Evolutionary conservation across 2,113 vertebrate genomes (phyloP).

Genomic region (Laticauda colubrina): DNA sequence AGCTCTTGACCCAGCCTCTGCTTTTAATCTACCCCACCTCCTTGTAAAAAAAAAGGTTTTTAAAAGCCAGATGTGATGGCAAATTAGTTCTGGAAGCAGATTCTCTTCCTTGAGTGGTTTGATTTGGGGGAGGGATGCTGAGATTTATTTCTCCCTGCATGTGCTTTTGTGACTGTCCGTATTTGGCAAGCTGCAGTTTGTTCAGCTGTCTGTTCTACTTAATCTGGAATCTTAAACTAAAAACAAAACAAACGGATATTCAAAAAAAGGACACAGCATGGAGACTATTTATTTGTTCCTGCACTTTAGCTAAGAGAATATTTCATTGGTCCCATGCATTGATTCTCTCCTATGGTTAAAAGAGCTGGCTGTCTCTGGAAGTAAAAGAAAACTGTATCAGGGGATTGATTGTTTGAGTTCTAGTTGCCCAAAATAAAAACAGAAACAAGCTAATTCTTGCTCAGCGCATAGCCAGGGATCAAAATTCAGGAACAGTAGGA

Average conservation of each 20-base stretch:
- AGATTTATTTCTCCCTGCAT: constrained; percentile 29
- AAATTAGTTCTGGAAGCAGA: constrained; percentile 37
- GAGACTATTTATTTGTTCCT: constrained; percentile 27
- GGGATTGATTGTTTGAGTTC: not conserved
- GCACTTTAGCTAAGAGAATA: constrained; percentile 22
- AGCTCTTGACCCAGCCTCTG: not conserved
- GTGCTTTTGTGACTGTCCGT: constrained; percentile 44
- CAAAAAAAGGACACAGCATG: constrained; percentile 31
- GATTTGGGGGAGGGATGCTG: not conserved
- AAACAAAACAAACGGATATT: constrained; percentile 61
- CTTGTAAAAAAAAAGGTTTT: constrained; percentile 21
- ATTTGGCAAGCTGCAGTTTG: constrained; percentile 55
- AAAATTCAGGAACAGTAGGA: not conserved
- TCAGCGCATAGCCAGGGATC: not conserved
- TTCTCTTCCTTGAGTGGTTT: constrained; percentile 13
- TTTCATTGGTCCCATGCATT: constrained; percentile 5
- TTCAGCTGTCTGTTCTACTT: constrained; percentile 67
- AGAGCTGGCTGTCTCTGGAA: not conserved
- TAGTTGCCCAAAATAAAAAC: not conserved
- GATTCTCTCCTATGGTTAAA: not conserved
- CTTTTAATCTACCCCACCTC: not conserved
- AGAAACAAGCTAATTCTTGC: not conserved
- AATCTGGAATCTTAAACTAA: constrained; percentile 63
- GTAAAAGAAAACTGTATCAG: constrained; percentile 27
- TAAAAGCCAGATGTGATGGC: constrained; percentile 29